These are phyloP conservation scores for Cryptotis parvus DNA, from an alignment of 2,113 vertebrate genomes.

Conservation along the genomic window DNA sequence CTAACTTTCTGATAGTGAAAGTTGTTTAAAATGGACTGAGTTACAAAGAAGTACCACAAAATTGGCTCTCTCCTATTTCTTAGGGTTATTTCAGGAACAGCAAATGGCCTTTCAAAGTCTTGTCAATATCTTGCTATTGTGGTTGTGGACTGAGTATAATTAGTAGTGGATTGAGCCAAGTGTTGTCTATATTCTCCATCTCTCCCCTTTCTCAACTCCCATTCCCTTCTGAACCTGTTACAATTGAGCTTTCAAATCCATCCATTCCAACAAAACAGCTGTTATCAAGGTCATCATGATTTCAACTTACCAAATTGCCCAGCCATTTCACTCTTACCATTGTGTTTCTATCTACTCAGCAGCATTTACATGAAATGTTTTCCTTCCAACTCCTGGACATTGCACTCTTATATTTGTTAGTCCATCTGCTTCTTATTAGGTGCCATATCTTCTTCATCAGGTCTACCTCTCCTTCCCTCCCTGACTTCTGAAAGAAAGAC, in stretches of 20 bases:
- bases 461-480: not conserved
- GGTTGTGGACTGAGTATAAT: slow-evolving; percentile 56
- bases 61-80: slow-evolving; percentile 46
- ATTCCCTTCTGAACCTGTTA: slow-evolving; percentile 23
- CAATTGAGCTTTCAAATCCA: slow-evolving; percentile 65
- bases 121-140: slow-evolving; percentile 73
- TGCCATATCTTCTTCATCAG: not conserved
- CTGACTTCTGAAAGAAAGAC: not conserved
- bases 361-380: slow-evolving; percentile 1
- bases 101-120: slow-evolving; percentile 65
- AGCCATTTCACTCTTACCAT: slow-evolving; percentile 49
- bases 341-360: not conserved
- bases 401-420: not conserved
- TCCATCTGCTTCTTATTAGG: not conserved
- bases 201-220: slow-evolving; percentile 34
- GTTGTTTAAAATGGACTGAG: slow-evolving; percentile 51
- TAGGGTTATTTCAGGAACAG: slow-evolving; percentile 66
- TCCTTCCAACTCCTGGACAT: not conserved
- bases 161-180: slow-evolving; percentile 58
- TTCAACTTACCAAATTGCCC: slow-evolving; percentile 51
- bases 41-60: slow-evolving; percentile 56
- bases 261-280: slow-evolving; percentile 55
- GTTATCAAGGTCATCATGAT: slow-evolving; percentile 65
- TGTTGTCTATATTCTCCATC: slow-evolving; percentile 59
- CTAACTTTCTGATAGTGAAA: slow-evolving; percentile 61